These are phyloP conservation scores for Phacellophora camtschatica DNA, from an alignment of 30 jellyfish, hydroid and myxozoan species.

Conservation along the genomic window DNA sequence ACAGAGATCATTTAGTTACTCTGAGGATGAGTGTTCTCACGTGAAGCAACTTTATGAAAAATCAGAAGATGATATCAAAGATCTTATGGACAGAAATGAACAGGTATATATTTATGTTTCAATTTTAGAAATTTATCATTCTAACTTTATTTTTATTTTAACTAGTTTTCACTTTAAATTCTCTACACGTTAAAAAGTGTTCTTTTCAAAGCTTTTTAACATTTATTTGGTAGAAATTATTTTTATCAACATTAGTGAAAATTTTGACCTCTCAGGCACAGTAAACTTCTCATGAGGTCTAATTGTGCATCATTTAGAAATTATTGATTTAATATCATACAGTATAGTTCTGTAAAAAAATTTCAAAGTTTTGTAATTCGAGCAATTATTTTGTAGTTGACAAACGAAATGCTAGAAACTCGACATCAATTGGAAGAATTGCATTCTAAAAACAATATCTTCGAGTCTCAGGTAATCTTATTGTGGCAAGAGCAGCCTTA, in stretches of 20 bases:
- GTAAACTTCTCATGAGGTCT: too few relatives aligned
- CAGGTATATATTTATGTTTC: conserved; percentile 12
- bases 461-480: conserved; percentile 23
- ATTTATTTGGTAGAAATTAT: too few relatives aligned
- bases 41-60: conserved; percentile 57
- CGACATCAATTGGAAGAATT: conserved; percentile 17
- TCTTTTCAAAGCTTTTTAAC: too few relatives aligned
- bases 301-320: too few relatives aligned
- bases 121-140: background rate
- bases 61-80: conserved; percentile 68
- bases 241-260: too few relatives aligned
- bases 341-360: too few relatives aligned
- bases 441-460: background rate
- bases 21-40: conserved; percentile 94
- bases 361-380: too few relatives aligned
- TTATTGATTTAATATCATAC: too few relatives aligned
- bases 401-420: conserved; percentile 16
- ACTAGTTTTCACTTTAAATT: background rate
- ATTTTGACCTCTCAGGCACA: too few relatives aligned
- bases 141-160: background rate
- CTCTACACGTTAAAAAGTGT: background rate
- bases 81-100: conserved; percentile 67
- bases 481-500: background rate
- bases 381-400: background rate
- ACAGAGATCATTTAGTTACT: conserved; percentile 82